Percentiles rank a stretch among this genome's conserved stretches.
Evolutionary conservation across 1,140 invertebrate genomes (phyloP).

Genomic region (Drosophila sturtevanti): DNA sequence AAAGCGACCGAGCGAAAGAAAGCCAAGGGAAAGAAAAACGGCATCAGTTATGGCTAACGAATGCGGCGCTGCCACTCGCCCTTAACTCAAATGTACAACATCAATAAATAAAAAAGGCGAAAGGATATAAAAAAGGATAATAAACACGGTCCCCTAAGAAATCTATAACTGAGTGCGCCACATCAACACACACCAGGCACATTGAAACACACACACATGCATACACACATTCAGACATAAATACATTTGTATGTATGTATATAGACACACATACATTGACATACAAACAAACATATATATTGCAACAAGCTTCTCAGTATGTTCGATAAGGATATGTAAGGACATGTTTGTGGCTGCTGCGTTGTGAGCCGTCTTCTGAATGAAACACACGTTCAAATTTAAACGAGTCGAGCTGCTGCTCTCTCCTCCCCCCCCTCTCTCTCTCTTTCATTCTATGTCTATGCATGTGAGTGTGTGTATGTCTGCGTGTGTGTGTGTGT

Average conservation of each 20-base stretch:
- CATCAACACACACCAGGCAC: slow-evolving; percentile 43
- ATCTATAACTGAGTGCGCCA: slow-evolving; percentile 77
- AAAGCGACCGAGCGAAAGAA: neutral
- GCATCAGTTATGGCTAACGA: slow-evolving; percentile 77
- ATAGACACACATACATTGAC: neutral
- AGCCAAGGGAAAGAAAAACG: slow-evolving; percentile 54
- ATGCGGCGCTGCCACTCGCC: slow-evolving; percentile 67
- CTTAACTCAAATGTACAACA: slow-evolving; percentile 80
- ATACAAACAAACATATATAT: slow-evolving; percentile 3
- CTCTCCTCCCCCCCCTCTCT: neutral
- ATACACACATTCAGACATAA: too few species aligned
- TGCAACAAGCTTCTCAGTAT: neutral
- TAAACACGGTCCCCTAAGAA: slow-evolving; percentile 77
- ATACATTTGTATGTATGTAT: too few species aligned
- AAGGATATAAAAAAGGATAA: slow-evolving; percentile 78
- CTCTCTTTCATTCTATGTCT: slow-evolving; percentile 38
- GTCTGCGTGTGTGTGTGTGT: slow-evolving; percentile 16
- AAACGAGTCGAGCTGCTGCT: slow-evolving; percentile 42
- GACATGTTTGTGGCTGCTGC: slow-evolving; percentile 59
- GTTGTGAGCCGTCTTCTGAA: slow-evolving; percentile 29
- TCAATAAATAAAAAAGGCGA: slow-evolving; percentile 69
- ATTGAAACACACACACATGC: slow-evolving; percentile 22
- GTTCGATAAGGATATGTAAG: slow-evolving; percentile 62
- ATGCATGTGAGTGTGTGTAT: neutral
- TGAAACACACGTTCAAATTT: slow-evolving; percentile 72